phyloP scores from a whole-genome alignment of 2,797 vertebrate species.

The Schizopygopsis pylzovi region DNA sequence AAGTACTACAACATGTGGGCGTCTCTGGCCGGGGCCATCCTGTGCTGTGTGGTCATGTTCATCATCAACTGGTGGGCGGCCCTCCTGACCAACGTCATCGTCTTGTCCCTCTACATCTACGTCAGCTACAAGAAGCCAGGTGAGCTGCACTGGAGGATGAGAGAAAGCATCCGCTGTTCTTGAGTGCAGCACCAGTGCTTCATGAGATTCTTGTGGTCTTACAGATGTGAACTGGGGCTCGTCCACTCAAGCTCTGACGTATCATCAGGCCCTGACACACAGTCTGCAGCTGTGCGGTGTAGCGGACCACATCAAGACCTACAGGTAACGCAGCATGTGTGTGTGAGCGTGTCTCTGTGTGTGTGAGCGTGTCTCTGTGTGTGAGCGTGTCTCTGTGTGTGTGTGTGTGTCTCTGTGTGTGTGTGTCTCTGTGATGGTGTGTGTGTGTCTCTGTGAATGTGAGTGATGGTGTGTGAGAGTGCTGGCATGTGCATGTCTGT shows the following conservation, averaged over 20 bases:
- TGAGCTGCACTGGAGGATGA: slow-evolving; percentile 64
- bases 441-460: too few relatives aligned
- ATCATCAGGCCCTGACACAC: slow-evolving; percentile 93
- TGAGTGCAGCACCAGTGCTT: background rate
- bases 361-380: too few relatives aligned
- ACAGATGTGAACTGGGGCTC: slow-evolving; percentile 99
- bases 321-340: slow-evolving; percentile 79
- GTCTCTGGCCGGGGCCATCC: slow-evolving; percentile 90
- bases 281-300: slow-evolving; percentile 93
- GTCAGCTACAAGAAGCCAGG: slow-evolving; percentile 99
- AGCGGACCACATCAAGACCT: slow-evolving; percentile 97
- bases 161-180: background rate
- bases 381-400: too few relatives aligned
- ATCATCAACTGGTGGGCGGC: slow-evolving; percentile 99
- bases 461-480: too few relatives aligned
- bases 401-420: too few relatives aligned
- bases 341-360: too few relatives aligned
- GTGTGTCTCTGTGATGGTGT: too few relatives aligned
- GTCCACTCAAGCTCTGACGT: slow-evolving; percentile 97
- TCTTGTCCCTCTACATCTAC: slow-evolving; percentile 96
- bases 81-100: slow-evolving; percentile 93
- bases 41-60: slow-evolving; percentile 98
- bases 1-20: slow-evolving; percentile 99
- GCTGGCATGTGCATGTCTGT: too few relatives aligned
- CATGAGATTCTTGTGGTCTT: slow-evolving; percentile 45